These are phyloP conservation scores for Drosophila leontia DNA, from an alignment of 1,140 invertebrate species.

Conservation along the genomic window DNA sequence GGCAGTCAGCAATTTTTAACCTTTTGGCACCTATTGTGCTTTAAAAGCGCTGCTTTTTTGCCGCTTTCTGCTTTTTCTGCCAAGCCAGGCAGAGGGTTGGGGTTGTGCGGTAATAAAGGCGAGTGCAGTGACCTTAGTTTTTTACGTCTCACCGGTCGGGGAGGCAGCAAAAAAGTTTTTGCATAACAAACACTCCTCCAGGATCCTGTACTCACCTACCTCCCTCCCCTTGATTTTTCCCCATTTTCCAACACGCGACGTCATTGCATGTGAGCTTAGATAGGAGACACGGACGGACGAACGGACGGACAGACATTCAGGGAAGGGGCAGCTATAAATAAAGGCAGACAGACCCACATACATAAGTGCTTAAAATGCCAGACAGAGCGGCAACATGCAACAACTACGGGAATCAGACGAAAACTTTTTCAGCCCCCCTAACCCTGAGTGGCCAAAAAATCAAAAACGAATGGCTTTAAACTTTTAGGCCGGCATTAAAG, in stretches of 20 bases:
- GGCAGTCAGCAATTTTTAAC: conserved; percentile 64
- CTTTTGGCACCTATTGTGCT: conserved; percentile 73
- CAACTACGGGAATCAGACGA: conserved; percentile 33
- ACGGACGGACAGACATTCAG: conserved; percentile 42
- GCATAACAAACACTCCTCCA: conserved; percentile 72
- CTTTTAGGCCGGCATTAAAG: not conserved
- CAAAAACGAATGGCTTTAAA: conserved; percentile 5
- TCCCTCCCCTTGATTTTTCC: conserved; percentile 15
- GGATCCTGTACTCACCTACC: not conserved
- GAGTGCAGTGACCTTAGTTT: conserved; percentile 77
- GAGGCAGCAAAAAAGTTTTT: conserved; percentile 70
- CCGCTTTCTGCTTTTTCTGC: conserved; percentile 11
- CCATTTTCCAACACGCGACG: conserved; percentile 55
- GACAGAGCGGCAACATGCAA: conserved; percentile 78
- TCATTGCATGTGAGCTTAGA: conserved; percentile 75
- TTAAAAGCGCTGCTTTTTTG: conserved; percentile 42
- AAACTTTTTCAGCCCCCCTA: conserved; percentile 16
- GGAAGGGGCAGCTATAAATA: conserved; percentile 66
- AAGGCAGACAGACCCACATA: conserved; percentile 39
- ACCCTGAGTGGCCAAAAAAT: conserved; percentile 5
- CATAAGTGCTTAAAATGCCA: conserved; percentile 77
- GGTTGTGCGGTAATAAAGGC: conserved; percentile 48
- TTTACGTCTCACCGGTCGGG: conserved; percentile 41
- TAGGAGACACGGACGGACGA: conserved; percentile 10
- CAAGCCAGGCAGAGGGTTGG: not conserved